A percentile compares a stretch with the other conserved stretches of the same genome.
Conservation (phyloP, 2,888 invertebrate genomes). For the Tupiocoris notatus region DNA sequence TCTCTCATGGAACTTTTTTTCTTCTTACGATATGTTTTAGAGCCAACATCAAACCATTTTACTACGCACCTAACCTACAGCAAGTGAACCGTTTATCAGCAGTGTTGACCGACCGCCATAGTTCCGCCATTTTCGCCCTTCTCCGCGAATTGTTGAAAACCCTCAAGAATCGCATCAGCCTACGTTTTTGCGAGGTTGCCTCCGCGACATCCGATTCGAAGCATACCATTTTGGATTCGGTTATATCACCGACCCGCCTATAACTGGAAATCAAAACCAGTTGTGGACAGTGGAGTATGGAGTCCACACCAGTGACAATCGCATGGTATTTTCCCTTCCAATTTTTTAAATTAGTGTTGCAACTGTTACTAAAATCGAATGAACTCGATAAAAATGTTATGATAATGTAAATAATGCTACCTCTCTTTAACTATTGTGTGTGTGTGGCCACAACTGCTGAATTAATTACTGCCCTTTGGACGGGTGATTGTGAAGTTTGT, state of each 20-base stretch:
- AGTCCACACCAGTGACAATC: constrained; percentile 37
- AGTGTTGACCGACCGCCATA: constrained; percentile 37
- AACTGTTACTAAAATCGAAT: not conserved
- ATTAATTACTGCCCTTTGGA: constrained; percentile 5
- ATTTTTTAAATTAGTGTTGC: constrained; percentile 4
- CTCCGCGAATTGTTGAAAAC: not conserved
- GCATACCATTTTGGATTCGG: not conserved
- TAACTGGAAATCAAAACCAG: constrained; percentile 1
- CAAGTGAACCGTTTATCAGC: constrained; percentile 39
- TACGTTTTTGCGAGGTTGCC: not conserved
- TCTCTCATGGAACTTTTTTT: not conserved
- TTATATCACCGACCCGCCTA: not conserved
- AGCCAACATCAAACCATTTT: constrained; percentile 11
- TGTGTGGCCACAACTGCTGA: constrained; percentile 31
- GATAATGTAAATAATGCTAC: constrained; percentile 17
- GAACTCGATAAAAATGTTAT: constrained; percentile 12
- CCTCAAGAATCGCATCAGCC: not conserved
- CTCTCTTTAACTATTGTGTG: constrained; percentile 26
- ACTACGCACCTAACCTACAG: constrained; percentile 26
- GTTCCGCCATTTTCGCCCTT: constrained; percentile 21
- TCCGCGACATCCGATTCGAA: not conserved
- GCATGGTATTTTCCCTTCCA: constrained; percentile 22
- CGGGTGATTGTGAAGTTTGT: not conserved
- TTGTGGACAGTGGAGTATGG: constrained; percentile 34
- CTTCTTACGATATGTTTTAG: not conserved